phyloP scores from a whole-genome alignment of 2,113 vertebrate genomes.

The Leptodactylus fuscus region DNA sequence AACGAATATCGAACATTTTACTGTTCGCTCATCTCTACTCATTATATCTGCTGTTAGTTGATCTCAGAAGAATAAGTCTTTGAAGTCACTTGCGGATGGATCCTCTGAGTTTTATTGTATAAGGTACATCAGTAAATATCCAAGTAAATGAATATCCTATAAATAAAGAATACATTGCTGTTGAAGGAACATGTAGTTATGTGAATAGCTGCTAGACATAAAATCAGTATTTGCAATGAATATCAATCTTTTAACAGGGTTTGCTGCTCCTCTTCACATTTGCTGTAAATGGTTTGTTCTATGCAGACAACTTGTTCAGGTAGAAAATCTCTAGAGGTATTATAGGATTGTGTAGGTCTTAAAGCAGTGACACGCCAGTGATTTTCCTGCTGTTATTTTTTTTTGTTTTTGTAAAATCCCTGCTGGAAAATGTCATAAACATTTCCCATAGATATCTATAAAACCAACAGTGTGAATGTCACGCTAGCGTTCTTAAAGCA shows the following conservation, averaged over 20 bases:
- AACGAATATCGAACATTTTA: too few relatives aligned
- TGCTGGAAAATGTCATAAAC: slow-evolving; percentile 5
- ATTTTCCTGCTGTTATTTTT: neutral
- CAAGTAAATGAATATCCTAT: neutral
- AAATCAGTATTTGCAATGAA: neutral
- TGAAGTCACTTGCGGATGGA: slow-evolving; percentile 65
- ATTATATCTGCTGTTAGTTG: slow-evolving; percentile 47
- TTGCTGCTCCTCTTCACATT: neutral
- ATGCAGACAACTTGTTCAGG: neutral
- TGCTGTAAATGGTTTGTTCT: neutral
- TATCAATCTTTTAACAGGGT: neutral
- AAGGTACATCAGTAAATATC: slow-evolving; percentile 1
- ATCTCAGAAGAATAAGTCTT: slow-evolving; percentile 59
- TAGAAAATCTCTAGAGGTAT: neutral
- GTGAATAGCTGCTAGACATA: neutral
- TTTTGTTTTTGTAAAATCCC: neutral
- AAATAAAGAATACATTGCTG: neutral
- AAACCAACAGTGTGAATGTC: too few relatives aligned
- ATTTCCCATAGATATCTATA: neutral
- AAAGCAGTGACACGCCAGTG: neutral
- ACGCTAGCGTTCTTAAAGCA: too few relatives aligned
- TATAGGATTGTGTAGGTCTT: neutral
- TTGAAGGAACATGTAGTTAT: neutral
- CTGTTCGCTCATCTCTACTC: too few relatives aligned
- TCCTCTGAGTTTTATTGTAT: neutral